Evolutionary conservation across 1,140 invertebrate genomes (phyloP).

Genomic region (Sarcophaga peregrina): DNA sequence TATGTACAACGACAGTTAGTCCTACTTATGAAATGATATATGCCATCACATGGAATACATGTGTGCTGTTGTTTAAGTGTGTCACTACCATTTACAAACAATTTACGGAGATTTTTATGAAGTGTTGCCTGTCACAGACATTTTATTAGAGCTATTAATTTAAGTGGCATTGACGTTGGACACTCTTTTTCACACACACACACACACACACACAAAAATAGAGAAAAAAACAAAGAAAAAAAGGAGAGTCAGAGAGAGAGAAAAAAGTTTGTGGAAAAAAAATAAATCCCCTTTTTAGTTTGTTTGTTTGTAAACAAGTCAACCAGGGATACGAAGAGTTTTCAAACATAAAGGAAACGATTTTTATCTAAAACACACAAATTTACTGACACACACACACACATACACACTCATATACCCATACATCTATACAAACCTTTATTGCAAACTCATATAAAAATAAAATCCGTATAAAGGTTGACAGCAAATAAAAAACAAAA

Average conservation of each 20-base stretch:
- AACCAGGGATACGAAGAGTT: conserved; percentile 6
- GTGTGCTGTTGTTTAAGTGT: background rate
- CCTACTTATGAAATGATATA: background rate
- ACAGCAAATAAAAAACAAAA: background rate
- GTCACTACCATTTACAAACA: conserved; percentile 30
- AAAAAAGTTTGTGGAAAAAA: background rate
- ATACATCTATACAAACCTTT: background rate
- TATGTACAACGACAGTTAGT: background rate
- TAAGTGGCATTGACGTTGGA: conserved; percentile 36
- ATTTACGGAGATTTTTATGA: conserved; percentile 39
- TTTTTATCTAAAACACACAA: background rate
- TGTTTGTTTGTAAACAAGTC: conserved; percentile 14
- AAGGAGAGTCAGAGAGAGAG: background rate
- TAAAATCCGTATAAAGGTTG: background rate
- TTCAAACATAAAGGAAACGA: background rate
- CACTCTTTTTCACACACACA: conserved; percentile 22
- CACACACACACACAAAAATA: background rate
- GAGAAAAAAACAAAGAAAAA: background rate
- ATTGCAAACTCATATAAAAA: background rate
- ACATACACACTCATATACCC: background rate
- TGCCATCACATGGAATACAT: background rate
- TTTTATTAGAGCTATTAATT: conserved; percentile 41
- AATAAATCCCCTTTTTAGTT: background rate
- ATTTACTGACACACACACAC: background rate
- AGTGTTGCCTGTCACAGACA: conserved; percentile 38